Evolutionary conservation across 2,797 vertebrate species (phyloP), one percentile per base, ranked within the genome.

Genomic region (Lepilemur ruficaudatus): DNA sequence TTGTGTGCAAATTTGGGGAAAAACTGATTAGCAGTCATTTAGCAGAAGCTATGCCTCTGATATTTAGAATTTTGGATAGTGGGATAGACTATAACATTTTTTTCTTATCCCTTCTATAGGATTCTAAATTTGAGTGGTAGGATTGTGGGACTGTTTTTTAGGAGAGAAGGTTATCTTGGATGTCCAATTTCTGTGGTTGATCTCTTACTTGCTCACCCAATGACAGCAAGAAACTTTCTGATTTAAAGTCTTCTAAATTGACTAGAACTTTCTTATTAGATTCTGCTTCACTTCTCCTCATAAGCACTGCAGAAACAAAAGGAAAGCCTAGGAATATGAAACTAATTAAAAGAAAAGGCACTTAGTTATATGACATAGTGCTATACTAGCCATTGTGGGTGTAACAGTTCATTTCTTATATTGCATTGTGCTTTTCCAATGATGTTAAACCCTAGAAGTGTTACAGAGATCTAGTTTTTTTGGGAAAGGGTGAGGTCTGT

Each of bases 241-340:
- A 96, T 88, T 92, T 92, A 80, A 97, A 65, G 32, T 83, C 50
- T 96, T 86, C 95, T 83, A 89, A 88, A 73, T 79, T 91, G 89
- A 46, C 55, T 84, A 84, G 50, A 82, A 91, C 61, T 96, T 72
- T 95, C 81, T 35, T n/a, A 48, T 13, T 82, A 41, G 38, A 35
- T 93, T 93, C 73, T 96, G 85, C 78, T 81, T 96, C 65, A 38
- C 32, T 97, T 97, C 94, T 94, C 89, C 80, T 93, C 84, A 69
- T 91, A 91, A 96, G 59, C 55, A 80, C 50, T 95, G 72, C 65
- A 95, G 73, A 97, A 96, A 95, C 88, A 83, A 94, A 95, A 95
- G 84, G 88, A 97, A 97, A 95, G 92, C 57, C 90, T 63, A 73
- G 83, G 63, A 93, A 57, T 93, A 59, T 85, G 86, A 57, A 65